These are phyloP conservation scores for Calosoma granatense DNA, from an alignment of 1,140 invertebrate genomes.

Conservation along the genomic window DNA sequence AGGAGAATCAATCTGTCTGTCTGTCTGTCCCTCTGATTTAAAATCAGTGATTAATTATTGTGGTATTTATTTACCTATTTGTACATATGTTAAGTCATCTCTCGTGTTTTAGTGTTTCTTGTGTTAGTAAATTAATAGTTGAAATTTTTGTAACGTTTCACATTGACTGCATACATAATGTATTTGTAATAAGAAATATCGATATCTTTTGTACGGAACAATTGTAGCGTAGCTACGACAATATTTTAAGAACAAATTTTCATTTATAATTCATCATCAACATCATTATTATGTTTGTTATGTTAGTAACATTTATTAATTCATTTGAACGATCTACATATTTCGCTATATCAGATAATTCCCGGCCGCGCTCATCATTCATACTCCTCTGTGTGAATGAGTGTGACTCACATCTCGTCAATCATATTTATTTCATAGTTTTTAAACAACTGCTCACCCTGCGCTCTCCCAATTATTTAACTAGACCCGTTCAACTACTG, in stretches of 20 bases:
- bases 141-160: neutral
- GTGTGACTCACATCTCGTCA: neutral
- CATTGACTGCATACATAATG: slow-evolving; percentile 4
- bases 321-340: too few relatives aligned
- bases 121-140: slow-evolving; percentile 7
- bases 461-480: too few relatives aligned
- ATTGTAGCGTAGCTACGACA: slow-evolving; percentile 1
- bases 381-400: too few relatives aligned
- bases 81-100: neutral
- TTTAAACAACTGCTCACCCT: too few relatives aligned
- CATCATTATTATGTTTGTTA: neutral
- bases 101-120: neutral
- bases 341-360: too few relatives aligned
- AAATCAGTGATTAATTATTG: too few relatives aligned
- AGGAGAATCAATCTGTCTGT: too few relatives aligned
- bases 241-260: neutral
- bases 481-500: too few relatives aligned
- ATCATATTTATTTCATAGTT: neutral
- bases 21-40: too few relatives aligned
- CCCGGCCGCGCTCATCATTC: too few relatives aligned
- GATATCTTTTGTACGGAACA: slow-evolving; percentile 5
- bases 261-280: neutral
- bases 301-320: neutral
- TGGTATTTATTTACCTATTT: slow-evolving; percentile 7
- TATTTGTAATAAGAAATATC: slow-evolving; percentile 6